Evolutionary conservation across 2,888 invertebrate species (phyloP).

Genomic region (Melanostoma scalare): DNA sequence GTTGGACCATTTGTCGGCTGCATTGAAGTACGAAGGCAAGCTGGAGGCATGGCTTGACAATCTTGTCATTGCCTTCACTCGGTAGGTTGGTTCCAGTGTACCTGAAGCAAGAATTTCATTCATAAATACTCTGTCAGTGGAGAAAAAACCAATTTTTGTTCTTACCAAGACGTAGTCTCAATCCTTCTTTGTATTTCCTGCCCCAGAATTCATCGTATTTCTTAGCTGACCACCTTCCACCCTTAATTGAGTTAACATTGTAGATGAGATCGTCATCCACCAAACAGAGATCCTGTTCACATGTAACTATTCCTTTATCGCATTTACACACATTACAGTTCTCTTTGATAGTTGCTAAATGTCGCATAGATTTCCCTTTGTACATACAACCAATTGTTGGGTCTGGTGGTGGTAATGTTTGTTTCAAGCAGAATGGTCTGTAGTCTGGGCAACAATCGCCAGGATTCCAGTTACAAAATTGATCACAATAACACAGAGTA

Average conservation of each 20-base stretch:
- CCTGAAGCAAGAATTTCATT: conserved; percentile 54
- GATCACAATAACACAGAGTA: conserved; percentile 96
- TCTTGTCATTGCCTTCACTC: conserved; percentile 81
- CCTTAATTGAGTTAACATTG: conserved; percentile 85
- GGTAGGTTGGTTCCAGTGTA: conserved; percentile 80
- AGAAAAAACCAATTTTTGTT: not conserved
- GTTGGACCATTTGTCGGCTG: conserved; percentile 88
- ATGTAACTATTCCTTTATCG: conserved; percentile 81
- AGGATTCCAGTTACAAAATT: conserved; percentile 91
- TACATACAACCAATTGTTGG: conserved; percentile 81
- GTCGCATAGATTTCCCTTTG: conserved; percentile 83
- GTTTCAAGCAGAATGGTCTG: conserved; percentile 87
- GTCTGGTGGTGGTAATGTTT: conserved; percentile 71
- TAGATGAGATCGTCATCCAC: conserved; percentile 87
- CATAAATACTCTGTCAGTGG: not conserved
- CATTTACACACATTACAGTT: conserved; percentile 91
- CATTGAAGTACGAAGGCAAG: conserved; percentile 89
- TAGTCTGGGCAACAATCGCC: conserved; percentile 97
- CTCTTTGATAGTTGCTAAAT: conserved; percentile 83
- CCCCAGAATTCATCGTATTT: conserved; percentile 94
- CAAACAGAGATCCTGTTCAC: conserved; percentile 89
- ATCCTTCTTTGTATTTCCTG: conserved; percentile 90
- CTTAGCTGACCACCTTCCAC: conserved; percentile 89
- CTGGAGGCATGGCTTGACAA: conserved; percentile 77
- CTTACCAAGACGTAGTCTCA: conserved; percentile 88